phyloP scores from a whole-genome alignment of 2,888 invertebrate species.

The Clivina fossor region DNA sequence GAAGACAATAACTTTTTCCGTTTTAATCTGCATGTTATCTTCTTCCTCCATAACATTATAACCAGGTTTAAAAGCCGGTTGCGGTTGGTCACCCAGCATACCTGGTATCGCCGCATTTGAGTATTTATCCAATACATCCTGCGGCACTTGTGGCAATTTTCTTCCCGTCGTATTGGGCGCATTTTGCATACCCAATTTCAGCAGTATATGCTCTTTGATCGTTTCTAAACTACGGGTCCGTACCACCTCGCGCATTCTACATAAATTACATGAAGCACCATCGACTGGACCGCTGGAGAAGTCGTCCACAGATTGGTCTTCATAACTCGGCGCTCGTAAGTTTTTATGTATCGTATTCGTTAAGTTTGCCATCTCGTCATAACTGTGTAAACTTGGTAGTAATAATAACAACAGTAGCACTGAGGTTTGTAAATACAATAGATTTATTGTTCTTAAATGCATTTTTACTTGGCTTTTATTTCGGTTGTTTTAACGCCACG shows the following conservation, averaged over 20 bases:
- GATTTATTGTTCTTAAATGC: not conserved
- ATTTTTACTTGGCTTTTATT: constrained; percentile 1
- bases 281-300: constrained; percentile 33
- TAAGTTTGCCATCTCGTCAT: constrained; percentile 25
- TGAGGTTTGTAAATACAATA: not conserved
- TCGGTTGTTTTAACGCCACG: too few relatives aligned
- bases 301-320: constrained; percentile 22
- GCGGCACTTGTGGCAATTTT: constrained; percentile 59
- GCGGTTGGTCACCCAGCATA: constrained; percentile 55
- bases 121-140: constrained; percentile 49
- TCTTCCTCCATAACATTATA: constrained; percentile 60
- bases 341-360: constrained; percentile 26
- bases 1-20: constrained; percentile 69
- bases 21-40: constrained; percentile 68
- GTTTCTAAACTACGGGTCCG: constrained; percentile 59
- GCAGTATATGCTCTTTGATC: constrained; percentile 63
- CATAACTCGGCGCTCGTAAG: constrained; percentile 7
- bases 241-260: constrained; percentile 60
- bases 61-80: constrained; percentile 48
- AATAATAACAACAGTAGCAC: not conserved
- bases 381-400: constrained; percentile 12
- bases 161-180: constrained; percentile 63
- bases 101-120: constrained; percentile 46
- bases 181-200: constrained; percentile 59
- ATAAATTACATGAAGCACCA: constrained; percentile 55